Base-by-base conservation (phyloP, 2,888 invertebrate species). In the Lithophane leautieri region DNA sequence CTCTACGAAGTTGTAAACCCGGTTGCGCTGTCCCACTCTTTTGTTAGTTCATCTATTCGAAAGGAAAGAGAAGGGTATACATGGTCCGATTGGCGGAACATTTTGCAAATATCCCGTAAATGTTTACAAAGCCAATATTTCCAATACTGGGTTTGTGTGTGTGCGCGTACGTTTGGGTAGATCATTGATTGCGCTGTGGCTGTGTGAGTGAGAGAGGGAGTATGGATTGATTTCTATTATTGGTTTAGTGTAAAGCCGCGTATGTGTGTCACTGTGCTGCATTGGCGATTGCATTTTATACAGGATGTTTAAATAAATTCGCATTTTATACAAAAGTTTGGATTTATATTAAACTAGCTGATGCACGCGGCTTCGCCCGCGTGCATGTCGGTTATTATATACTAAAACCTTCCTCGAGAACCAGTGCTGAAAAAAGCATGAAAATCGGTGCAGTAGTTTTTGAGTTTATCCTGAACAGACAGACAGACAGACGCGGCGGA, bases 191-290 rank as follows among this genome's bases (percentile, higher is more conserved):
- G 92, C 85, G 78, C 72, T 91, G 76, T 80, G 71, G 52, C 81
- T 69, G 95, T 94, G 93, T 94, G 94, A 71, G 93, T 93, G 82
- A 86, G 91, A 94, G 96, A 95, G 96, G 96, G 95, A 94, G 94
- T 94, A 94, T 95, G 92, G 95, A 96, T 96, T 96, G 96, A 95
- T 96, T 96, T 95, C 93, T 94, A 96, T 96, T 96, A 96, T 96
- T 96, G 96, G 96, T 96, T 96, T 96, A 96, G 94, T 94, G 93
- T 95, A 95, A 95, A 96, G 95, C 96, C 96, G 88, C 96, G 95
- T 96, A 95, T 96, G 94, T 96, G 94, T 96, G 95, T 96, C 96
- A 96, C 93, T 96, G 96, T 95, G 95, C 91, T 95, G 94, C 90
- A 92, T 92, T 93, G 90, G 86, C 88, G 89, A 91, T 90, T 92